phyloP scores from a whole-genome alignment of 1,140 invertebrate species.

The Diachasmimorpha longicaudata region DNA sequence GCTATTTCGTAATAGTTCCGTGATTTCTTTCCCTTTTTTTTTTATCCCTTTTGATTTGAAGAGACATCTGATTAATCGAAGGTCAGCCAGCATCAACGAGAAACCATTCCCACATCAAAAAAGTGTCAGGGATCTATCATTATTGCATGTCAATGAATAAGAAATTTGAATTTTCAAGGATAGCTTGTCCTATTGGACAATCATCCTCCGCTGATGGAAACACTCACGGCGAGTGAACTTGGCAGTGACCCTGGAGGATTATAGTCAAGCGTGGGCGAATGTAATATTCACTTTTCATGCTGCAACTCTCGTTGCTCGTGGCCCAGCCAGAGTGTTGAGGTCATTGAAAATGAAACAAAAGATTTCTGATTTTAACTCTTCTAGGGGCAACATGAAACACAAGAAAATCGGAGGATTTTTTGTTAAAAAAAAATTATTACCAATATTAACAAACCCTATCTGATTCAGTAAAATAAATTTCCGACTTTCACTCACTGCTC shows the following conservation, averaged over 20 bases:
- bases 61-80: not conserved
- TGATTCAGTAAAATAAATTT: too few relatives aligned
- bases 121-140: constrained; percentile 29
- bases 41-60: constrained; percentile 24
- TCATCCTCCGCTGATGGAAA: constrained; percentile 30
- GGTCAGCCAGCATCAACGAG: not conserved
- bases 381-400: too few relatives aligned
- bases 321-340: constrained; percentile 6
- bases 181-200: not conserved
- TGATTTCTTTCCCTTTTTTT: constrained; percentile 35
- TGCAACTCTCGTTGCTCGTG: constrained; percentile 7
- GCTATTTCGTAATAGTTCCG: constrained; percentile 32
- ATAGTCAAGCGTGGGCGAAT: constrained; percentile 26
- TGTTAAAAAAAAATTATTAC: too few relatives aligned
- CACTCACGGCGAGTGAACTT: not conserved
- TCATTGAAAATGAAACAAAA: not conserved
- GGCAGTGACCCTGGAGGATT: constrained; percentile 13
- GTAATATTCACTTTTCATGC: constrained; percentile 29
- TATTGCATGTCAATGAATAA: not conserved
- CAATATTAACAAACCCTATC: too few relatives aligned
- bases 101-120: not conserved
- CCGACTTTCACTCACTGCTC: too few relatives aligned
- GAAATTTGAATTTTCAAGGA: constrained; percentile 4
- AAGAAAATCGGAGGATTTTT: too few relatives aligned
- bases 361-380: not conserved